Evolutionary conservation across 2,113 vertebrate genomes (phyloP), one percentile per base, ranked within the genome.

Genomic region (Zosterops pallidus): DNA sequence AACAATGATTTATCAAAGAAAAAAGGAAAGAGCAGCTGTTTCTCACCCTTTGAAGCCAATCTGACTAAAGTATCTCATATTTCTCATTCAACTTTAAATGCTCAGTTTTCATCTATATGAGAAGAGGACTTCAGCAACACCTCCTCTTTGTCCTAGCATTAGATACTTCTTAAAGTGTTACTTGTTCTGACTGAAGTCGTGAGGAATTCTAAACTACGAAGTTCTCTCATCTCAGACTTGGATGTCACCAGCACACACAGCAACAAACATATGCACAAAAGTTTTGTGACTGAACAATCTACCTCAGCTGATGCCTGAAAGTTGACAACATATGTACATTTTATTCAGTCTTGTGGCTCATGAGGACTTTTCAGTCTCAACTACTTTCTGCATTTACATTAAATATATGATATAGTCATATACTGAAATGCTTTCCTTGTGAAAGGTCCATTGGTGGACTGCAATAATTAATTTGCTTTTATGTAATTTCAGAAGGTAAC

Each of bases 11-110:
- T 67, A 72, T 29, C 39, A 89, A 90, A 87, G 31, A 41, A 13
- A 76, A 92, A 90, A 76, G 16, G 35, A 57, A 94, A 76, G 55
- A 52, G 14, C 35, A 67, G 49, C 28, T 89, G 39, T 78, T 95
- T 90, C 53, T 81, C 53, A 49, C 9, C n/a, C 80, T 86, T 88
- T 75, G 64, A 88, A 94, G 49, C 25, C 83, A 94, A 92, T 42
- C 57, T 71, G 37, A 84, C 44, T 78, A 67, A 79, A 95, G 37
- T 37, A 49, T 41, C 22, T 67, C 20, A 2, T 15, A 7, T 62
- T 80, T 83, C 75, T 79, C 16, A 0, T 81, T 81, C 9, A 11
- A 65, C 39, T 70, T 74, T 81, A 81, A 77, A 83, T 62, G 14
- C 37, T 69, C 56, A 31, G 11, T 94, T 90, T 90, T 90, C 35